phyloP scores from a whole-genome alignment of 1,140 invertebrate genomes.

The Hesperophylax magnus region DNA sequence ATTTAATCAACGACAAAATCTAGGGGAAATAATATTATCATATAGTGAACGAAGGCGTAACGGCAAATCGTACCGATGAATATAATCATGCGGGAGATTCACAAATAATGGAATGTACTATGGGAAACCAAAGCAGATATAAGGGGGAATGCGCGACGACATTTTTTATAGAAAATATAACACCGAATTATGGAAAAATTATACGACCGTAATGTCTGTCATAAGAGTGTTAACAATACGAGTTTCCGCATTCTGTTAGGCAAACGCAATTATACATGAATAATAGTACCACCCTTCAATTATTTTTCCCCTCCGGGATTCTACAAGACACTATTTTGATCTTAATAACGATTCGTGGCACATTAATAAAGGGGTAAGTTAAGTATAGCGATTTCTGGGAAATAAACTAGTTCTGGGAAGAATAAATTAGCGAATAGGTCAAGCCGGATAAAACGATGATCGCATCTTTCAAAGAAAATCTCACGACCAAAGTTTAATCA shows the following conservation, averaged over 20 bases:
- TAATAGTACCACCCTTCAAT: too few species aligned
- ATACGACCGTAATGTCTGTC: neutral
- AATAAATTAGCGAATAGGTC: neutral
- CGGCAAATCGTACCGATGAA: too few species aligned
- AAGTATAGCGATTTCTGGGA: neutral
- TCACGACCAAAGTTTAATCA: constrained; percentile 22
- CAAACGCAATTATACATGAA: too few species aligned
- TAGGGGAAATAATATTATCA: too few species aligned
- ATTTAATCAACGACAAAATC: too few species aligned
- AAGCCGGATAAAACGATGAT: neutral
- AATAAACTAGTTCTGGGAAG: neutral
- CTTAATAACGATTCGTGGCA: neutral
- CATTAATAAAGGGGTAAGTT: neutral
- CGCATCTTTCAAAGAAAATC: neutral
- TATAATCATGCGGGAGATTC: too few species aligned
- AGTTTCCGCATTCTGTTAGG: too few species aligned
- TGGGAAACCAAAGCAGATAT: neutral
- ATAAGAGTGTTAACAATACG: neutral
- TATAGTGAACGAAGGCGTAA: too few species aligned
- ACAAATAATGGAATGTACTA: too few species aligned
- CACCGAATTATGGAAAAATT: neutral
- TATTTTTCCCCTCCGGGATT: too few species aligned
- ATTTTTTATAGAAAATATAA: too few species aligned
- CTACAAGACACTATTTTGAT: too few species aligned
- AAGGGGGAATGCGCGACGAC: neutral